Evolutionary conservation across 1,140 invertebrate genomes (phyloP).

Genomic region (Tribolium madens): DNA sequence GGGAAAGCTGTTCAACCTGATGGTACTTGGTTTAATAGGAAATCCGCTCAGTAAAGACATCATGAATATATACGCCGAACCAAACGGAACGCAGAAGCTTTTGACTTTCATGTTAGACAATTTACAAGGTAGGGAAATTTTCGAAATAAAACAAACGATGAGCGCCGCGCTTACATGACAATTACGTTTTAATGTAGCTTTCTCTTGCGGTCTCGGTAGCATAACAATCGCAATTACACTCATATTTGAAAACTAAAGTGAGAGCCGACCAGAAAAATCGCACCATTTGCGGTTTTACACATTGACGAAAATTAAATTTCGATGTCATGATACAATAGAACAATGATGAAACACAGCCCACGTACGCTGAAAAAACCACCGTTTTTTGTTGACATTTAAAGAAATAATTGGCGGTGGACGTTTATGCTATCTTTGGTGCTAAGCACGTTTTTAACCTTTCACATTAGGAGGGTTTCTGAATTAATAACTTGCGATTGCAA

Average conservation of each 20-base stretch:
- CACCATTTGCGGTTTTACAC: constrained; percentile 2
- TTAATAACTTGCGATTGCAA: not conserved
- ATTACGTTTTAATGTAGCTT: constrained; percentile 1
- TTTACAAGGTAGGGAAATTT: constrained; percentile 83
- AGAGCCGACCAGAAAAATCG: constrained; percentile 27
- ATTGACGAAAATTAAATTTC: not conserved
- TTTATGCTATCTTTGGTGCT: constrained; percentile 1
- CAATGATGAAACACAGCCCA: constrained; percentile 3
- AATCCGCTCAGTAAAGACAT: constrained; percentile 96
- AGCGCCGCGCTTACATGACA: not conserved
- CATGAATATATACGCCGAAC: constrained; percentile 90
- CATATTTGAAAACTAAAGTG: constrained; percentile 13
- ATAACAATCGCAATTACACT: constrained; percentile 23
- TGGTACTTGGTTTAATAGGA: constrained; percentile 88
- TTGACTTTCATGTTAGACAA: constrained; percentile 94
- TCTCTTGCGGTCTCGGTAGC: constrained; percentile 3
- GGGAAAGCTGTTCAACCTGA: constrained; percentile 97
- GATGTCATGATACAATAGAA: not conserved
- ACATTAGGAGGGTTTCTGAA: constrained; percentile 8
- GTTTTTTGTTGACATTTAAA: constrained; percentile 1
- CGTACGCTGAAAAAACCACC: not conserved
- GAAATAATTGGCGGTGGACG: not conserved
- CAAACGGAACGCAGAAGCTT: constrained; percentile 93
- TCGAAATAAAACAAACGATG: not conserved
- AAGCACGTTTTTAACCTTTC: constrained; percentile 23